Evolutionary conservation across 2,888 invertebrate genomes (phyloP), one percentile per base, ranked within the genome.

Genomic region (Linyphia triangularis): DNA sequence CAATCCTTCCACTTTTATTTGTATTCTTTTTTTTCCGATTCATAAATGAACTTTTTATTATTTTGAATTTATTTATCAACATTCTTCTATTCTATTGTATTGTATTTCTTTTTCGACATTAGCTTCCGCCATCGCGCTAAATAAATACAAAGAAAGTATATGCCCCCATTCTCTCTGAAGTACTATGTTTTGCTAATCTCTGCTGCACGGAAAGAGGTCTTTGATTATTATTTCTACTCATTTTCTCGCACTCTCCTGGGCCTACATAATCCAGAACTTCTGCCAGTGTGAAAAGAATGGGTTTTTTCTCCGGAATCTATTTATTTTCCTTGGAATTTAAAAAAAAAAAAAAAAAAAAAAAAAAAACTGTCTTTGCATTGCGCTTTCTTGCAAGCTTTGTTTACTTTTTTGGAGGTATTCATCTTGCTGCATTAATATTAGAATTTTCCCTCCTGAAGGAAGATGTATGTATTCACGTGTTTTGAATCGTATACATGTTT

Each of bases 1-100:
- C 78, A 85, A 84, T 84, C 83, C 77, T 77, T 63, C 33, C 63
- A 73, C 43, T 82, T 72, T 65, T 37, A 72, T 83, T 78, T 78
- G 78, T 70, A 40, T 43, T 85, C 61, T 85, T 59, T 43, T n/a
- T 69, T 43, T 70, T 59, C 51, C 40, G 40, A 28, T 57, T 72
- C 24, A 30, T 51, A 30, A 85, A 79, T 26, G 85, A 85, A 70
- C 77, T 72, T 57, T 72, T 75, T 51, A 28, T 59, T 61, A 37
- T 69, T 65, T 77, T 59, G 24, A n/a, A 72, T 85, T 79, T 85
- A 63, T 78, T 85, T 85, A 65, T 85, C 61, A 72, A 70, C 43
- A 85, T 78, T 85, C 59, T 69, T 24, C 24, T 30, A 0, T 57
- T 30, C 30, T 19, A 19, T 81, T 69, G n/a, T 59, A 30, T 19